Conservation (phyloP, 2,113 vertebrate genomes). For the Gasterosteus nipponicus region DNA sequence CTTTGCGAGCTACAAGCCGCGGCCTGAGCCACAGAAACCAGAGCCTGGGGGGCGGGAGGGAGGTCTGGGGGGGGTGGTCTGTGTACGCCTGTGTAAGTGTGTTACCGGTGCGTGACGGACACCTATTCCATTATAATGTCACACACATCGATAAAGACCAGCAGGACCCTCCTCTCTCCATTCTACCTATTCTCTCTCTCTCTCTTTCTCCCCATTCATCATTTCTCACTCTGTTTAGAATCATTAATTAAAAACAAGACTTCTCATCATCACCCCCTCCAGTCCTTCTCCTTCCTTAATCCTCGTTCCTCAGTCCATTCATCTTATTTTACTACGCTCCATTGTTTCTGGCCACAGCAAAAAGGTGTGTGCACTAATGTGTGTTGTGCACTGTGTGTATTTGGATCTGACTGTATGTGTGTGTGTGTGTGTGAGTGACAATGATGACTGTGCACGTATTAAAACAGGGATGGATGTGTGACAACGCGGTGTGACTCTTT, state of each 20-base stretch:
- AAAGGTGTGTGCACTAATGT: neutral
- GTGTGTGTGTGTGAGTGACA: neutral
- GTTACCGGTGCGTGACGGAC: conserved; percentile 72
- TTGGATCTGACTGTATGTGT: neutral
- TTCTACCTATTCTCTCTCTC: neutral
- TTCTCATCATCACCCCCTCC: conserved; percentile 7
- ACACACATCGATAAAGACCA: conserved; percentile 62
- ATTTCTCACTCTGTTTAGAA: conserved; percentile 23
- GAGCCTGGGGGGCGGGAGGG: conserved; percentile 14
- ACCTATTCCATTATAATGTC: conserved; percentile 77
- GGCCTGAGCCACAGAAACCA: conserved; percentile 46
- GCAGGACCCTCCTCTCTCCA: conserved; percentile 21
- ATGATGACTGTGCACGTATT: conserved; percentile 36
- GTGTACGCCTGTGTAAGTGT: conserved; percentile 39
- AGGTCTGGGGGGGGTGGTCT: conserved; percentile 4
- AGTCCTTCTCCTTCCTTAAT: neutral
- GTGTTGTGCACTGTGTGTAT: neutral
- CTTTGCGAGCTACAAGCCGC: conserved; percentile 52
- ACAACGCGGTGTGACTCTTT: conserved; percentile 52
- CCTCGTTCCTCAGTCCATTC: conserved; percentile 5
- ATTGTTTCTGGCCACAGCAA: neutral
- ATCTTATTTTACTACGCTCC: neutral
- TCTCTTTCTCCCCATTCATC: conserved; percentile 8
- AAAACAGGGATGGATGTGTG: conserved; percentile 46
- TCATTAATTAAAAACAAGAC: conserved; percentile 4